A percentile compares a stretch with the other conserved stretches of the same genome.
phyloP scores from a whole-genome alignment of 2,797 vertebrate species.

The Artibeus jamaicensis region DNA sequence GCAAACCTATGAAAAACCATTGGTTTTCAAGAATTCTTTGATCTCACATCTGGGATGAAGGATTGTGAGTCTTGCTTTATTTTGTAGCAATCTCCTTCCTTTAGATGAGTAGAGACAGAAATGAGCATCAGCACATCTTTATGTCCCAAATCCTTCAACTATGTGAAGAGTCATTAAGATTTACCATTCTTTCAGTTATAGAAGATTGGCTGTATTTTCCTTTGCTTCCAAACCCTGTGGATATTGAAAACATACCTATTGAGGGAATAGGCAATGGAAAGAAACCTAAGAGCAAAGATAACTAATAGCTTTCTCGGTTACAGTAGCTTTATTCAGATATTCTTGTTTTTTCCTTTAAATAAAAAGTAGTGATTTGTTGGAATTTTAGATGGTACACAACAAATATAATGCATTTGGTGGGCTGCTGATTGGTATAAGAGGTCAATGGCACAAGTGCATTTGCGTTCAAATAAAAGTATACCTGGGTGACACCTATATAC shows the following conservation, averaged over 20 bases:
- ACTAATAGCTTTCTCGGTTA: background rate
- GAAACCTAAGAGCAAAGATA: constrained; percentile 15
- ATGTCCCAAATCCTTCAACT: background rate
- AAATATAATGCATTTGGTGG: background rate
- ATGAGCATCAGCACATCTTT: background rate
- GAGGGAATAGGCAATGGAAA: background rate
- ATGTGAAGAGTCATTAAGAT: background rate
- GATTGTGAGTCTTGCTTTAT: background rate
- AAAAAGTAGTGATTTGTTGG: background rate
- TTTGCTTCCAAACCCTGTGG: background rate
- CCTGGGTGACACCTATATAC: too few species aligned
- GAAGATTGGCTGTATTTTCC: background rate
- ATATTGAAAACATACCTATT: background rate
- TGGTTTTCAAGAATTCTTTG: background rate
- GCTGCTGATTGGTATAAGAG: background rate
- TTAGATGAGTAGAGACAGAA: background rate
- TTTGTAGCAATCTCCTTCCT: background rate
- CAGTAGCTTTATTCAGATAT: background rate
- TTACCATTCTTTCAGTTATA: background rate
- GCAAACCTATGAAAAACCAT: background rate
- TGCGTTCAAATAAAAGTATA: background rate
- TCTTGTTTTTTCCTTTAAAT: background rate
- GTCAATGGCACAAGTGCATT: background rate
- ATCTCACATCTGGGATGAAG: background rate
- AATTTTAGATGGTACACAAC: background rate